These are phyloP conservation scores for Ptilonorhynchus violaceus DNA, from an alignment of 2,113 vertebrate species.

Conservation along the genomic window DNA sequence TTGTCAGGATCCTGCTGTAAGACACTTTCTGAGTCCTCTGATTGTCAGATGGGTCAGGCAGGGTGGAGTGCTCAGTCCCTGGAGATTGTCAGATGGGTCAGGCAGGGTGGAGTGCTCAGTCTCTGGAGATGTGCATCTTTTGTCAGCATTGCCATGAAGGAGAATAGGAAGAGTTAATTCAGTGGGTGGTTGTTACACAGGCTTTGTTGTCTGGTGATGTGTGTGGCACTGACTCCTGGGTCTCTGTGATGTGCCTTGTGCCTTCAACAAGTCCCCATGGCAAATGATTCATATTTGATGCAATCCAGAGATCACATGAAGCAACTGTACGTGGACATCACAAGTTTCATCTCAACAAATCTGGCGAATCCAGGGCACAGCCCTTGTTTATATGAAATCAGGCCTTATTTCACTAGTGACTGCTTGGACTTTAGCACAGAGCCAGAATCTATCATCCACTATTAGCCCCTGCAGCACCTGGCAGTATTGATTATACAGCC, in stretches of 20 bases:
- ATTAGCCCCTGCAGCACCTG: not conserved
- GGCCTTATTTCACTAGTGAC: not conserved
- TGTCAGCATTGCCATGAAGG: not conserved
- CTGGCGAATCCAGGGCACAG: not conserved
- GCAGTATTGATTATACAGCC: not conserved
- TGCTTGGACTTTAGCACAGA: not conserved
- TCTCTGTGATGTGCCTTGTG: not conserved
- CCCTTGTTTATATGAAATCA: not conserved
- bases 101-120: not conserved
- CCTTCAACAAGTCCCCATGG: not conserved
- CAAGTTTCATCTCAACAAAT: not conserved
- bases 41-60: not conserved
- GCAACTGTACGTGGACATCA: fast-evolving
- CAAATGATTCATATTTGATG: not conserved
- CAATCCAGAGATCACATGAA: fast-evolving
- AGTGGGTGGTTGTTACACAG: not conserved
- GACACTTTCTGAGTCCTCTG: not conserved
- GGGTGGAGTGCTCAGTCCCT: not conserved
- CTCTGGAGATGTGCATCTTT: not conserved
- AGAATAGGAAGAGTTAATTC: not conserved
- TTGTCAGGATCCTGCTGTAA: not conserved
- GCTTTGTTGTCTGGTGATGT: not conserved
- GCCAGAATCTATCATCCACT: not conserved
- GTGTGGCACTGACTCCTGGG: not conserved
- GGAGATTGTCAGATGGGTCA: not conserved